Evolutionary conservation across 2,113 vertebrate species (phyloP).

Genomic region (Noturus placidus): DNA sequence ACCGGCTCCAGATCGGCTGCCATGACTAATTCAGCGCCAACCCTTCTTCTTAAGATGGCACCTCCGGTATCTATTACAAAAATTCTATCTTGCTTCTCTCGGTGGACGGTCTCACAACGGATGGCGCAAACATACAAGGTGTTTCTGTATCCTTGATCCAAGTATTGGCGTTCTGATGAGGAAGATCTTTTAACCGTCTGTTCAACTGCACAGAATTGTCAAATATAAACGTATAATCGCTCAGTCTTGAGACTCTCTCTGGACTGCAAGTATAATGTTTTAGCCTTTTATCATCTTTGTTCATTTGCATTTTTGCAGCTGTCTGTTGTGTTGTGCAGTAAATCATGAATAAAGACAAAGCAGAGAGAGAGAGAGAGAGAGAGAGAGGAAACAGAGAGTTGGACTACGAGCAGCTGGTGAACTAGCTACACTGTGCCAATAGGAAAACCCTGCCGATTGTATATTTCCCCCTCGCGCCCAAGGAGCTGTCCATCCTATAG

Average conservation of each 20-base stretch:
- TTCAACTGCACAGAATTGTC: not conserved
- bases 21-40: not conserved
- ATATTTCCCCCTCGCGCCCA: conserved; percentile 43
- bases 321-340: not conserved
- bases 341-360: conserved; percentile 6
- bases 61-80: not conserved
- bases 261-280: not conserved
- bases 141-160: not conserved
- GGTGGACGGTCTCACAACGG: not conserved
- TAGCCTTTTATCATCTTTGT: not conserved
- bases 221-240: not conserved
- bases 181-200: not conserved
- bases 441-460: conserved; percentile 54
- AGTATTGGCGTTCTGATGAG: not conserved
- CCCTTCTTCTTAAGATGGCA: not conserved
- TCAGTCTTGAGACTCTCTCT: not conserved
- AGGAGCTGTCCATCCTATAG: conserved; percentile 33
- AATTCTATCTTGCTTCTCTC: not conserved
- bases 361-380: not conserved
- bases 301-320: not conserved
- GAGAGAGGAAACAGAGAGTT: not conserved
- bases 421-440: conserved; percentile 42
- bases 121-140: not conserved
- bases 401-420: conserved; percentile 44
- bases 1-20: not conserved